Base-by-base conservation (phyloP, 2,888 invertebrate species). In the Epistrophe grossulariae region DNA sequence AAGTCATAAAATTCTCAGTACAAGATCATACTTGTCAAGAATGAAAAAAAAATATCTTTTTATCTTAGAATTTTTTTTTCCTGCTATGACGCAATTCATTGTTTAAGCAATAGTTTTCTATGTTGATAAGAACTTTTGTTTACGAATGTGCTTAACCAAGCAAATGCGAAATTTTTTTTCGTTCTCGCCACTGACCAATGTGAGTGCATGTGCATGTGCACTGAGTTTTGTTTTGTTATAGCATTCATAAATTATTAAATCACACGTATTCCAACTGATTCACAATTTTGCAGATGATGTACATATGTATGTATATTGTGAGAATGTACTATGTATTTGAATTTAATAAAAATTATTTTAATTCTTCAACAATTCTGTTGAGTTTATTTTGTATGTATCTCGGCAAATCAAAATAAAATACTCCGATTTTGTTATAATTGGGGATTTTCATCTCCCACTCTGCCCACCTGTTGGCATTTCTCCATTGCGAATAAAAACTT, bases 41-140 rank as follows among this genome's bases (percentile, higher is more conserved):
- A 64, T 35, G 28, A 19, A 66, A 28, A n/a, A 7, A n/a, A 43
- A 59, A 48, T 40, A 35, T n/a, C 4, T 64, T 11, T 64, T 31
- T 28, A n/a, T 31, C 17, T 68, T 15, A 5, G 10, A 15, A n/a
- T n/a, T 8, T 15, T 31, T 31, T 38, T 28, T 57, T 50, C 19
- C 13, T 13, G n/a, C 9, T 57, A 60, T 70, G 60, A 71, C 50
- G 35, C 40, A 50, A 73, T 55, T 13, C 24, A 70, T 55, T 40
- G 38, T 55, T 13, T 15, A 24, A 52, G 40, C 19, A 55, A 19
- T 55, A 28, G 15, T 70, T 55, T 70, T 38, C n/a, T 50, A 40
- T 70, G 70, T 55, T 70, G 70, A 70, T 70, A 55, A 55, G 28
- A 70, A 55, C 40, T 55, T 55, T 55, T 70, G 70, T 70, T 70